Percentiles rank a stretch among this genome's conserved stretches.
Conservation (phyloP, 2,888 invertebrate genomes). For the Drosophila subsilvestris region DNA sequence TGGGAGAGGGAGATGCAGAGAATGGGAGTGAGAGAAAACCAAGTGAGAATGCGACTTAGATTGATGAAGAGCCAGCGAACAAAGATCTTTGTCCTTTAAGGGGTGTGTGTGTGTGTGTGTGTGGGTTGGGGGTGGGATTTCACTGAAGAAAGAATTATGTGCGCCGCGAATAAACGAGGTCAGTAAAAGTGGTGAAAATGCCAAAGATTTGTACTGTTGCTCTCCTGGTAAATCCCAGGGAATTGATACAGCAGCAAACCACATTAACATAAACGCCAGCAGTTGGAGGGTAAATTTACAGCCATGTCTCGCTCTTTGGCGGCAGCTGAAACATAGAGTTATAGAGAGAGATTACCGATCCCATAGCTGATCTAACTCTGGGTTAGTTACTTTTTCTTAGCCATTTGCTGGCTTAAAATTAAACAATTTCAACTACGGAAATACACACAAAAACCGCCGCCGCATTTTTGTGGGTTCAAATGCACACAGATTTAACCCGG, state of each 20-base stretch:
- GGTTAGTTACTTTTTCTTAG: too few species aligned
- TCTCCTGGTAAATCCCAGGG: background rate
- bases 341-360: too few species aligned
- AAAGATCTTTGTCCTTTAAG: constrained; percentile 22
- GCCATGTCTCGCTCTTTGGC: too few species aligned
- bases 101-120: too few species aligned
- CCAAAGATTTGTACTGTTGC: background rate
- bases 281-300: too few species aligned
- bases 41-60: constrained; percentile 12
- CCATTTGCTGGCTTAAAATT: too few species aligned
- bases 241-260: background rate
- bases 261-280: too few species aligned
- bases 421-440: too few species aligned
- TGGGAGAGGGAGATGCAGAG: background rate
- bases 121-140: background rate
- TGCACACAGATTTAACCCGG: background rate
- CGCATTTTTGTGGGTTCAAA: too few species aligned
- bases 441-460: too few species aligned
- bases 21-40: constrained; percentile 5
- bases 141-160: constrained; percentile 18
- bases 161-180: constrained; percentile 6
- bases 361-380: too few species aligned
- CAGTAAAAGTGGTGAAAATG: constrained; percentile 15
- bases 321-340: too few species aligned
- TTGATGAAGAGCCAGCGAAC: constrained; percentile 32